Evolutionary conservation across 2,888 invertebrate genomes (phyloP), one percentile per base, ranked within the genome.

Genomic region (Sphecodes monilicornis): DNA sequence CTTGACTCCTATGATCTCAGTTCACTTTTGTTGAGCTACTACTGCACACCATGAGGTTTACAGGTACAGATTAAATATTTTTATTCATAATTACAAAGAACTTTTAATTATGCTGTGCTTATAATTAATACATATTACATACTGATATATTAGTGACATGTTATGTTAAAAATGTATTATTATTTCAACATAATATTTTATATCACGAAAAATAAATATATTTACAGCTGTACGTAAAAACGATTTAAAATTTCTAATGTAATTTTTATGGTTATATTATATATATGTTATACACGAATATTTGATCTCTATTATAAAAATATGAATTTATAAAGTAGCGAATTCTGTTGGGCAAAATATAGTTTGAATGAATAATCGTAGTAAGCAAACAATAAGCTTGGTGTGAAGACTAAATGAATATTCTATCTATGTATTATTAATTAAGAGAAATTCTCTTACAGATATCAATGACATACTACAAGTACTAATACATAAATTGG

Each of bases 1-100:
- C 91, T 91, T 90, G 92, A 93, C 92, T 93, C 90, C 87, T 80
- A 88, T 92, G 91, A 93, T 91, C 91, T 90, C 92, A 93, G 93
- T 94, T 89, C 88, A 90, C 87, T 92, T 91, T 90, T 90, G 86
- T 90, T 89, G 89, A 91, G 89, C 90, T 90, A 88, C 88, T 84
- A 88, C 91, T 85, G 81, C 84, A 91, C 86, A 93, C 91, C 91
- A 94, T 94, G 94, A 89, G 82, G 86, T 80, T 88, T 86, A 86
- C 91, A 93, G 93, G 94, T 94, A 92, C 73, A 81, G 50, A 80
- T 81, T 71, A 78, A 36, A 32, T 26, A 46, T 75, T 80, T n/a
- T 78, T 85, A 70, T 74, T 79, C 82, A 76, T 78, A 71, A 73
- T 75, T 79, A 3, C 4, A 66, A 32, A 50, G 41, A 71, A 57